Evolutionary conservation across 2,888 invertebrate genomes (phyloP).

Genomic region (Epirrhoe tristata): DNA sequence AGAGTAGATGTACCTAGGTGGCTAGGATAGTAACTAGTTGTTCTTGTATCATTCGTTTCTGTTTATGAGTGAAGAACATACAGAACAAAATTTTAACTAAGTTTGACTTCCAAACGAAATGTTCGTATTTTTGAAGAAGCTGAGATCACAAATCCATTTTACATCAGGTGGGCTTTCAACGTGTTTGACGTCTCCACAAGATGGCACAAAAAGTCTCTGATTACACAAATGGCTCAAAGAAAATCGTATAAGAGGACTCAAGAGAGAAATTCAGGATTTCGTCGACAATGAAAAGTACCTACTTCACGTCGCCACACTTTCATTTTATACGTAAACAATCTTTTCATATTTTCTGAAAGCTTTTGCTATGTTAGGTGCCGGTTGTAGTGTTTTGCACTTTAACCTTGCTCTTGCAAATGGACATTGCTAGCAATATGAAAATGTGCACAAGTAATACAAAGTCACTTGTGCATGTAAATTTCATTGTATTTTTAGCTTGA

Average conservation of each 20-base stretch:
- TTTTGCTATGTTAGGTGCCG: not conserved
- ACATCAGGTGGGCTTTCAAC: conserved; percentile 35
- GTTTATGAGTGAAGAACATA: not conserved
- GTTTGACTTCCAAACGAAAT: not conserved
- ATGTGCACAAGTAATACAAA: not conserved
- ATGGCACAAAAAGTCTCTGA: conserved; percentile 34
- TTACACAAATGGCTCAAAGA: conserved; percentile 38
- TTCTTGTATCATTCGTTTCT: not conserved
- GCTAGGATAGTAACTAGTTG: not conserved
- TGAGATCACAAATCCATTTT: conserved; percentile 32
- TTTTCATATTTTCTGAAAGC: conserved; percentile 2
- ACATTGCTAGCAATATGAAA: not conserved
- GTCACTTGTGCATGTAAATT: no score
- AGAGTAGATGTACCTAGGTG: not conserved
- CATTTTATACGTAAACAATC: not conserved
- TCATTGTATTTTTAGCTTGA: no score
- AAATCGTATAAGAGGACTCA: conserved; percentile 30
- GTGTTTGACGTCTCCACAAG: conserved; percentile 34
- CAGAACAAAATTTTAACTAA: not conserved
- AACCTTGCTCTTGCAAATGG: not conserved
- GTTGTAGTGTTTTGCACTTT: not conserved
- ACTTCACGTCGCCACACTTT: not conserved
- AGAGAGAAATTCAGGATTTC: conserved; percentile 28
- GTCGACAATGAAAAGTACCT: conserved; percentile 12
- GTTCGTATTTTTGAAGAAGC: not conserved